phyloP scores from a whole-genome alignment of 30 jellyfish, hydroid and myxozoan genomes.

The Cassiopea andromeda region DNA sequence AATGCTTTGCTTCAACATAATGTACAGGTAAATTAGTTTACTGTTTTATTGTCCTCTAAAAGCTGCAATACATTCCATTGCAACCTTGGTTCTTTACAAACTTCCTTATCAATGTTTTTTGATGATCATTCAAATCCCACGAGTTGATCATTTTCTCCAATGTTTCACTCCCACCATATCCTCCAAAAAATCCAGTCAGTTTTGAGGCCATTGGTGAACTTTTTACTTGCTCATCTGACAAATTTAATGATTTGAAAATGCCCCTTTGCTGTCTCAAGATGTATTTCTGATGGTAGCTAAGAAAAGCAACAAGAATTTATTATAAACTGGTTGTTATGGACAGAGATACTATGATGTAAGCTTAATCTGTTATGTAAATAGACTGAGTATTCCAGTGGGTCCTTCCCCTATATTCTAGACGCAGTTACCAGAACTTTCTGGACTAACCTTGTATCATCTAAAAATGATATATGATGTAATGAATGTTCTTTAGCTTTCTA shows the following conservation, averaged over 20 bases:
- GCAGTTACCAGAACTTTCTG: too few relatives aligned
- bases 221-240: slow-evolving; percentile 80
- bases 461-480: too few relatives aligned
- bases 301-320: background rate
- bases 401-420: too few relatives aligned
- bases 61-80: slow-evolving; percentile 70
- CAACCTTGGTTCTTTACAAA: slow-evolving; percentile 69
- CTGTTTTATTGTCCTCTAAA: background rate
- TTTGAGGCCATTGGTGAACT: slow-evolving; percentile 90
- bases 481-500: too few relatives aligned
- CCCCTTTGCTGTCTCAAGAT: slow-evolving; percentile 78
- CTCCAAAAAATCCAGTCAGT: slow-evolving; percentile 89
- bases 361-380: too few relatives aligned
- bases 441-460: too few relatives aligned
- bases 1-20: background rate
- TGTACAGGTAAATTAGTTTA: too few relatives aligned
- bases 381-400: too few relatives aligned
- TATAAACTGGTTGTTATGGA: background rate
- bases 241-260: slow-evolving; percentile 63
- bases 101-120: slow-evolving; percentile 32
- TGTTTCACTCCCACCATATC: slow-evolving; percentile 76
- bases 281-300: slow-evolving; percentile 94
- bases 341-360: too few relatives aligned
- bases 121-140: slow-evolving; percentile 86
- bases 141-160: slow-evolving; percentile 52